Conservation (phyloP, 2,797 vertebrate genomes). For the Holocentrus rufus region DNA sequence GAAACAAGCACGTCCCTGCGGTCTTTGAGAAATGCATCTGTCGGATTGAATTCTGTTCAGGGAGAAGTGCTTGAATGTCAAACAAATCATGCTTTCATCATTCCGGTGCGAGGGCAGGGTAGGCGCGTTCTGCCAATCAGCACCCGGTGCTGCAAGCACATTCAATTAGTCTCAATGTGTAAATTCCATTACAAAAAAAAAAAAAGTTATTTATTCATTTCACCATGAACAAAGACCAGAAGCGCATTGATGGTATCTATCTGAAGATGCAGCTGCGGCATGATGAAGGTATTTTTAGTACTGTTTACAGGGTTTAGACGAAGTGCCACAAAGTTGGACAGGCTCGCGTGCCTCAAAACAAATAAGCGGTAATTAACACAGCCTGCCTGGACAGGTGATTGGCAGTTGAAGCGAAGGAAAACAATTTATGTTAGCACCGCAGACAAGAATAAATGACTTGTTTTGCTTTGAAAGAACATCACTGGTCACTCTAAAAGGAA, state of each 20-base stretch:
- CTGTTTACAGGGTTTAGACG: slow-evolving; percentile 31
- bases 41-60: slow-evolving; percentile 55
- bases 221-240: slow-evolving; percentile 1
- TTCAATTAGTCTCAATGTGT: slow-evolving; percentile 25
- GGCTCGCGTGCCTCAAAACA: slow-evolving; percentile 25
- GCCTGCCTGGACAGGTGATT: slow-evolving; percentile 47
- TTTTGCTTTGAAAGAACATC: slow-evolving; percentile 40
- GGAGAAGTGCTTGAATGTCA: slow-evolving; percentile 50
- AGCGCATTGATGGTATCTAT: neutral
- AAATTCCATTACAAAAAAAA: slow-evolving; percentile 18
- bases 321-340: slow-evolving; percentile 36
- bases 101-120: slow-evolving; percentile 21
- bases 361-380: slow-evolving; percentile 26
- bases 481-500: slow-evolving; percentile 35
- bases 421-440: slow-evolving; percentile 46
- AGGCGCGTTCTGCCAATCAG: slow-evolving; percentile 63
- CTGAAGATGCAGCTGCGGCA: neutral
- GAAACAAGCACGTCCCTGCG: slow-evolving; percentile 48
- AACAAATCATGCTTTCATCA: slow-evolving; percentile 55
- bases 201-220: slow-evolving; percentile 21
- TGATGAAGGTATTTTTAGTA: slow-evolving; percentile 37
- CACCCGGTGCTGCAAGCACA: slow-evolving; percentile 44
- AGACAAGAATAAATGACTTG: slow-evolving; percentile 25
- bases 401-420: slow-evolving; percentile 57
- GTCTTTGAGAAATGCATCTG: slow-evolving; percentile 49